phyloP scores from a whole-genome alignment of 2,888 invertebrate genomes.

The Phragmatobia fuliginosa region DNA sequence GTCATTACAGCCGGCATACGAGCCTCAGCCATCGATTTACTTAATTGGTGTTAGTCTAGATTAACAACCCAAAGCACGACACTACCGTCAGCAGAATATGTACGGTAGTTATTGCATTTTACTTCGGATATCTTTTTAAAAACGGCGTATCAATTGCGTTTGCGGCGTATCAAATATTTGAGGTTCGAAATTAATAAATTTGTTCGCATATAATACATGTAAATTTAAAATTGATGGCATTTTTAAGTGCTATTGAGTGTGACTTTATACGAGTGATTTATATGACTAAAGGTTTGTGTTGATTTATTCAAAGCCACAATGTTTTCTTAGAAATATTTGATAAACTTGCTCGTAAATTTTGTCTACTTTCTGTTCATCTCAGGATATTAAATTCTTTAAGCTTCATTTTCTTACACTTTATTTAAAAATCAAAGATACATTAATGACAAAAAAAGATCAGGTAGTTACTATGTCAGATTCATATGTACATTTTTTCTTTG shows the following conservation, averaged over 20 bases:
- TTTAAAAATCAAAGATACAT: no score
- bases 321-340: background rate
- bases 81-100: background rate
- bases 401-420: no score
- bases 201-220: background rate
- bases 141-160: background rate
- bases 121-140: background rate
- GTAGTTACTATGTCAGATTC: background rate
- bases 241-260: background rate
- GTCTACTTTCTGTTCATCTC: background rate
- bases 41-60: no score
- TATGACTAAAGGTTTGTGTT: background rate
- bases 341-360: background rate
- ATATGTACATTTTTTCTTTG: background rate
- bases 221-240: background rate
- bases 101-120: background rate
- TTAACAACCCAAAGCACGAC: background rate
- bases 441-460: background rate
- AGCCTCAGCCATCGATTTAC: no score
- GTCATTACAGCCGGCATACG: no score
- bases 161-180: background rate
- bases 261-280: background rate
- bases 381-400: background rate
- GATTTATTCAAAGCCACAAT: background rate
- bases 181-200: background rate